Conservation (phyloP, 2,797 vertebrate genomes). For the Alauda arvensis region DNA sequence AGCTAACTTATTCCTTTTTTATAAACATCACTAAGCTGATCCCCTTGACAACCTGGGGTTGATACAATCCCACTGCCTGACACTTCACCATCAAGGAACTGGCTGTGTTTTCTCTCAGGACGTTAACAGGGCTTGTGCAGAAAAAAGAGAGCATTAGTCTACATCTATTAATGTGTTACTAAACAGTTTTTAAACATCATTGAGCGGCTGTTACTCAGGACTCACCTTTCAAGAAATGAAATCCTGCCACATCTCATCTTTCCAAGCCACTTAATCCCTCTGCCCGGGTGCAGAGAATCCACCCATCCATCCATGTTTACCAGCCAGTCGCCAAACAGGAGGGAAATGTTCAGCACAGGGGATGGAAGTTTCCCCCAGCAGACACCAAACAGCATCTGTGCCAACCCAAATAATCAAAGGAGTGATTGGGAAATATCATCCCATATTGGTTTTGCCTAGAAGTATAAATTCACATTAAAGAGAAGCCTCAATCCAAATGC, state of each 20-base stretch:
- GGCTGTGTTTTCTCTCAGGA: accelerated
- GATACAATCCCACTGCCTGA: accelerated
- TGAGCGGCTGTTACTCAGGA: background rate
- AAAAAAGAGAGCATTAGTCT: background rate
- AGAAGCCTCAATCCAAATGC: background rate
- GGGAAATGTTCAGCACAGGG: accelerated
- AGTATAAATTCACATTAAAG: background rate
- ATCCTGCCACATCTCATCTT: background rate
- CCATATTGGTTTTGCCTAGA: background rate
- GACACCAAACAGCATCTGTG: background rate
- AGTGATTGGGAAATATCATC: background rate
- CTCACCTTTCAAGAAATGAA: background rate
- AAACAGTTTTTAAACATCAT: background rate
- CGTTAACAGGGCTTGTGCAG: background rate
- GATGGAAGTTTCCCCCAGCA: background rate
- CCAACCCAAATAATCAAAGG: background rate
- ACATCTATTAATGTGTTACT: background rate
- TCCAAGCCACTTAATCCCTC: background rate
- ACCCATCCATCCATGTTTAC: background rate
- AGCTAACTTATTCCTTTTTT: background rate
- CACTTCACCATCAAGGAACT: accelerated
- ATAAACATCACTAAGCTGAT: background rate
- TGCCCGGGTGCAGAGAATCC: background rate
- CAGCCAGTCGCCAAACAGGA: background rate
- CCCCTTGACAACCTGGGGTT: background rate